Conservation (phyloP, 1,140 invertebrate species). For the Drosophila equinoxialis region DNA sequence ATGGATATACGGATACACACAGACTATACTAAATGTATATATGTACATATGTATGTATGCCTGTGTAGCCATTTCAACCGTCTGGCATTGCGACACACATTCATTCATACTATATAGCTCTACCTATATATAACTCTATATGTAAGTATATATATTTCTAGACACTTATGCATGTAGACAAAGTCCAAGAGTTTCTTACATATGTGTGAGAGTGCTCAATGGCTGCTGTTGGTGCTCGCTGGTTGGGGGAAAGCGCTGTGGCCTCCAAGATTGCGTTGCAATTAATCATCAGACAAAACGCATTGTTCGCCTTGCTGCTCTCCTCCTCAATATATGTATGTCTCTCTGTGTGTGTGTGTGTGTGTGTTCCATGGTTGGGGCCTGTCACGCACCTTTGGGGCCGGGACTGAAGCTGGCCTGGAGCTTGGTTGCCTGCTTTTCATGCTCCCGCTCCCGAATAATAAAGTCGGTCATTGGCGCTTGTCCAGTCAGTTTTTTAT, state of each 20-base stretch:
- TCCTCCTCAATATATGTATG: conserved; percentile 9
- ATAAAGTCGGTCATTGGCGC: conserved; percentile 68
- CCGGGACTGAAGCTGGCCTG: conserved; percentile 13
- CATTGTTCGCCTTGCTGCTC: conserved; percentile 61
- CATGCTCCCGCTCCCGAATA: conserved; percentile 43
- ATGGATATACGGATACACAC: conserved; percentile 5
- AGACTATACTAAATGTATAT: not conserved
- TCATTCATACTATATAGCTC: conserved; percentile 22
- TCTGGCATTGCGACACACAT: conserved; percentile 62
- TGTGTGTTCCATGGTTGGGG: conserved; percentile 16
- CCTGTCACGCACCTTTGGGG: conserved; percentile 42
- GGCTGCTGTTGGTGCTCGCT: conserved; percentile 17
- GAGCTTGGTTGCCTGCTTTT: conserved; percentile 6
- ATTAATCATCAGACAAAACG: conserved; percentile 79
- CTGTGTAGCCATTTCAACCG: conserved; percentile 19
- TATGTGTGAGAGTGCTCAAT: conserved; percentile 5
- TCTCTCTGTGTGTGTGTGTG: not conserved
- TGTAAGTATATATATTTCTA: not conserved
- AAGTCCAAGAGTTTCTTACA: conserved; percentile 1
- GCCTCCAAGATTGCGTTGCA: conserved; percentile 77
- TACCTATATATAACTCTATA: conserved; percentile 16
- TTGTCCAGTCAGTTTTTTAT: conserved; percentile 38
- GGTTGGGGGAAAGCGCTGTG: conserved; percentile 74
- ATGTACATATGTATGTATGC: conserved; percentile 31
- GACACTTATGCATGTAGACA: conserved; percentile 6